Base-by-base conservation (phyloP, 2,888 invertebrate genomes). In the Mechanitis mazaeus region DNA sequence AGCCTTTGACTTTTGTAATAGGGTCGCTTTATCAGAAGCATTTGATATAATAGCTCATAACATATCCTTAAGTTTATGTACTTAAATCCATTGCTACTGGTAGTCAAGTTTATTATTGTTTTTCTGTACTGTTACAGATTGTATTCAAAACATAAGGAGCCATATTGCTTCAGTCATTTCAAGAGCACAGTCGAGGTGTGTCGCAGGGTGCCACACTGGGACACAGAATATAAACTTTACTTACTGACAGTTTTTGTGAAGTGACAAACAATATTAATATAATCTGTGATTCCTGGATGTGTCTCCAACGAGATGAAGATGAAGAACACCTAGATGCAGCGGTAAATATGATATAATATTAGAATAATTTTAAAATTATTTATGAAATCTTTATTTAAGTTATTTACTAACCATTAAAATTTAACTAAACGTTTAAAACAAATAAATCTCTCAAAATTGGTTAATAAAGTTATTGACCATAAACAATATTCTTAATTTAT, bases 91-190 rank as follows among this genome's bases (percentile, higher is more conserved):
- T 69, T 71, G 74, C 73, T 70, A 70, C 72, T 71, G 71, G 73
- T 72, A 71, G 74, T 74, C 66, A 73, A 81, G 82, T 85, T 87
- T 87, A 87, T 85, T 88, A 89, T 88, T 88, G 83, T 87, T 87
- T 84, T 88, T 87, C 84, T 76, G 84, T 83, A 85, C 82, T 84
- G 82, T 87, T 88, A 81, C 88, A 90, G 89, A 86, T 85, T 85
- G 88, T 87, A 86, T 88, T 85, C 84, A 87, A 87, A 89, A 89
- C 89, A 90, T 81, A 57, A 66, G 72, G 73, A 74, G 75, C 74
- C 75, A 78, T 72, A 72, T 69, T 71, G 77, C 76, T 74, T 79
- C 86, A 86, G 85, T 87, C 77, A 74, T 70, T 71, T 70, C 76
- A 75, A 77, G 81, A 76, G 75, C 71, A 74, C 75, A 74, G 72